phyloP scores from a whole-genome alignment of 2,888 invertebrate species.

The Habrosyne pyritoides region DNA sequence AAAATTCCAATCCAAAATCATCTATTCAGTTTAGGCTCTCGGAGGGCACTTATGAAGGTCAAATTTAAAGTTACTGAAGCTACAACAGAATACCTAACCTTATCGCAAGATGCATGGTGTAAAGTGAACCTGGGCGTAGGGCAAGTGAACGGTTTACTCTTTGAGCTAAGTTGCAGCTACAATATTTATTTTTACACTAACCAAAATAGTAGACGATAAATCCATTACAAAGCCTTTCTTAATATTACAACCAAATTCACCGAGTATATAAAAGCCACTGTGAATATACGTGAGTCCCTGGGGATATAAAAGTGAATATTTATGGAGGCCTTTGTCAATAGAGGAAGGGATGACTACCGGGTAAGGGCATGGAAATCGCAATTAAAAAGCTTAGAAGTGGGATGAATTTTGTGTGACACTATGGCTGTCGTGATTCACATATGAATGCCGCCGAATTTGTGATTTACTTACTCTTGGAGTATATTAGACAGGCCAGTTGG shows the following conservation, averaged over 20 bases:
- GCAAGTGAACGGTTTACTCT: too few species aligned
- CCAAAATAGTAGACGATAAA: not conserved
- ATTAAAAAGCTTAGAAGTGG: not conserved
- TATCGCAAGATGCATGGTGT: too few species aligned
- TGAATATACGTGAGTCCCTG: conserved; percentile 12
- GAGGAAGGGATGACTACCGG: conserved; percentile 5
- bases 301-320: conserved; percentile 16
- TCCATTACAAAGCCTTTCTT: not conserved
- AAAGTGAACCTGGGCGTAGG: too few species aligned
- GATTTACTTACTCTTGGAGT: too few species aligned
- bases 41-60: too few species aligned
- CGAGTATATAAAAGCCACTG: conserved; percentile 8
- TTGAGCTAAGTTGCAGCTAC: not conserved
- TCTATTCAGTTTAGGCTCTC: too few species aligned
- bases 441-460: too few species aligned
- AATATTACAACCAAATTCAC: conserved; percentile 10
- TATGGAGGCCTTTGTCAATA: conserved; percentile 10
- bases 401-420: not conserved
- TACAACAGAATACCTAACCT: too few species aligned
- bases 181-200: not conserved
- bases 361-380: not conserved
- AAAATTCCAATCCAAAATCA: too few species aligned
- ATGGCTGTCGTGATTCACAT: not conserved
- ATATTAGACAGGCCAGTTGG: too few species aligned
- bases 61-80: too few species aligned